phyloP scores from a whole-genome alignment of 2,113 vertebrate genomes.

The Propithecus coquereli region DNA sequence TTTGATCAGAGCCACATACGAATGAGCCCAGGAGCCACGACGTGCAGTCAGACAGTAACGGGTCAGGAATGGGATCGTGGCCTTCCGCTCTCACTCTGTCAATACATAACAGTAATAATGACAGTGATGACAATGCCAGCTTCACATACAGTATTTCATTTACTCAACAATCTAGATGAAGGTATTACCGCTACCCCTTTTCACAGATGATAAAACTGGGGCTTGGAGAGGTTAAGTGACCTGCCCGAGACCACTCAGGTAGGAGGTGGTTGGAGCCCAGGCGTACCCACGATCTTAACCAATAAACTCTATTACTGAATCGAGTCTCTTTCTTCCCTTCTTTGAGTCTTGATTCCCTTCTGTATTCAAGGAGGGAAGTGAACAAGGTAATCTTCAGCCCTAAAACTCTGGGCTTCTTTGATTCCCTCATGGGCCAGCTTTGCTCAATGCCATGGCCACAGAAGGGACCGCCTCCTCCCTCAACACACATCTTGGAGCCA shows the following conservation, averaged over 20 bases:
- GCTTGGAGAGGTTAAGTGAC: not conserved
- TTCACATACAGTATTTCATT: not conserved
- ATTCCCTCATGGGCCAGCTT: accelerated
- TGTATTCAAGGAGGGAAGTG: not conserved
- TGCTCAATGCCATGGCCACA: not conserved
- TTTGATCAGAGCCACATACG: accelerated
- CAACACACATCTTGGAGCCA: not conserved
- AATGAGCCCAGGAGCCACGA: not conserved
- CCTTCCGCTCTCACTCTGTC: not conserved
- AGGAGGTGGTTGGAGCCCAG: not conserved
- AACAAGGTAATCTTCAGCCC: not conserved
- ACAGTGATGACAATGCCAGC: not conserved
- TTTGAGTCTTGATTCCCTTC: not conserved
- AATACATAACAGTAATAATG: accelerated
- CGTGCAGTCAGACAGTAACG: not conserved
- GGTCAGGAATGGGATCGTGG: not conserved
- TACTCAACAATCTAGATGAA: not conserved
- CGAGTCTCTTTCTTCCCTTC: not conserved
- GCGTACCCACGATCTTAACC: not conserved
- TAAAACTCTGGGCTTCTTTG: not conserved
- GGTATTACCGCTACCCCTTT: not conserved
- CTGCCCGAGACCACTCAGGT: not conserved
- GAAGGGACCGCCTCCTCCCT: accelerated
- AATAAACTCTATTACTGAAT: not conserved
- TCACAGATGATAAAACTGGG: not conserved